These are phyloP conservation scores for Eumerus sabulonum DNA, from an alignment of 2,888 invertebrate species.

Conservation along the genomic window DNA sequence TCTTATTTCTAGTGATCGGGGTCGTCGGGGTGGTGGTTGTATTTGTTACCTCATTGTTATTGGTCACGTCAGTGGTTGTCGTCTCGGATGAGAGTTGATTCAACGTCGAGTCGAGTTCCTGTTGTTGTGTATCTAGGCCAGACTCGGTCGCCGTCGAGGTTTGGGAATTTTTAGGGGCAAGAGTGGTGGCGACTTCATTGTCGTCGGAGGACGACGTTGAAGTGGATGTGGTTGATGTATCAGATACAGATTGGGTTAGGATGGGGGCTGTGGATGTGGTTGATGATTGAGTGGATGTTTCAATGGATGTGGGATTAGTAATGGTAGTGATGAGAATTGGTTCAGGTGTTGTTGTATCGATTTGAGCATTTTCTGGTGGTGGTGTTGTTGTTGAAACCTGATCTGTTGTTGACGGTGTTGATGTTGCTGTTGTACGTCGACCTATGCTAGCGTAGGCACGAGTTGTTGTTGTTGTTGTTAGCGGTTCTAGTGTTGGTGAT, in stretches of 20 bases:
- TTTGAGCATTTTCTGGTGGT: conserved; percentile 69
- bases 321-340: conserved; percentile 73
- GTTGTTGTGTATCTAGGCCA: conserved; percentile 70
- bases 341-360: conserved; percentile 73
- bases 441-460: conserved; percentile 77
- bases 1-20: conserved; percentile 61
- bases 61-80: conserved; percentile 68
- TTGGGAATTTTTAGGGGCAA: conserved; percentile 46
- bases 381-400: conserved; percentile 62
- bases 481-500: conserved; percentile 74
- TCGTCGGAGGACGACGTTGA: conserved; percentile 45
- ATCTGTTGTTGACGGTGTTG: conserved; percentile 71
- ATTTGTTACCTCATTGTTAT: conserved; percentile 69
- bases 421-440: conserved; percentile 75
- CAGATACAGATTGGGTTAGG: conserved; percentile 39
- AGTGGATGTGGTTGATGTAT: conserved; percentile 44
- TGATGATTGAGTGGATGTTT: conserved; percentile 64
- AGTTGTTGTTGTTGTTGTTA: conserved; percentile 74
- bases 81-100: conserved; percentile 67
- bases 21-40: conserved; percentile 52
- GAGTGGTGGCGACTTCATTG: conserved; percentile 41
- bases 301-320: conserved; percentile 69
- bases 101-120: conserved; percentile 60
- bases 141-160: conserved; percentile 64
- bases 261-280: conserved; percentile 70